Base-by-base conservation (phyloP, 2,888 invertebrate species). In the Leptothorax acervorum region DNA sequence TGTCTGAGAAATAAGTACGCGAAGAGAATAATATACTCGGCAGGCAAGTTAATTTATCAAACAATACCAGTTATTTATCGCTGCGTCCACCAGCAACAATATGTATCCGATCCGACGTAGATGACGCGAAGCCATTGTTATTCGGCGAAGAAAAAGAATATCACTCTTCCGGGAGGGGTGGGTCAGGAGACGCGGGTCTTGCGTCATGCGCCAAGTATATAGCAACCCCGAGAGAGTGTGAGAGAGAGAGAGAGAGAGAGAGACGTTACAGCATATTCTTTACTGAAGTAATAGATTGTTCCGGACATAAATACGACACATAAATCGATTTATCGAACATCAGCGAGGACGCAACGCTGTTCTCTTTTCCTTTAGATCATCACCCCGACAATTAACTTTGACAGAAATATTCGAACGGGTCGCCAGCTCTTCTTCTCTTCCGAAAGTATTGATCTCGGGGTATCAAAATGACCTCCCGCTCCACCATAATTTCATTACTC, bases 161-260 rank as follows among this genome's bases (percentile, higher is more conserved):
- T 65, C 6, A 12, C 28, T 28, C 53, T 84, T 89, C 82, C 86
- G 76, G 65, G 12, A 66, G 55, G 35, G 35, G 60, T 76, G 73
- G 78, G 85, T 76, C 70, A 42, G 12, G 15, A 42, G 23, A 42
- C 42, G 39, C 12, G 9, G 11, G 6, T 42, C 12, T 65, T 65
- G 18, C 35, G n/a, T 65, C 63, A 42, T 39, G 9, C 62, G n/a
- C 23, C 15, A 65, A 42, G 15, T 12, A 65, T 23, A 65, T 15
- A 23, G 42, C 23, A 15, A 42, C 15, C 15, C 8, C 63, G 12
- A 35, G 35, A 35, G 23, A 42, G 23, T 23, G 42, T 23, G 23
- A 0, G 23, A 35, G 39, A 42, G 23, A 42, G 42, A 39, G 23
- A 0, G 23, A 35, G 39, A 42, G 23, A 42, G 42, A 39, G 23